A percentile compares a stretch with the other conserved stretches of the same genome.
Evolutionary conservation across 2,113 vertebrate genomes (phyloP).

Genomic region (Symphodus melops): DNA sequence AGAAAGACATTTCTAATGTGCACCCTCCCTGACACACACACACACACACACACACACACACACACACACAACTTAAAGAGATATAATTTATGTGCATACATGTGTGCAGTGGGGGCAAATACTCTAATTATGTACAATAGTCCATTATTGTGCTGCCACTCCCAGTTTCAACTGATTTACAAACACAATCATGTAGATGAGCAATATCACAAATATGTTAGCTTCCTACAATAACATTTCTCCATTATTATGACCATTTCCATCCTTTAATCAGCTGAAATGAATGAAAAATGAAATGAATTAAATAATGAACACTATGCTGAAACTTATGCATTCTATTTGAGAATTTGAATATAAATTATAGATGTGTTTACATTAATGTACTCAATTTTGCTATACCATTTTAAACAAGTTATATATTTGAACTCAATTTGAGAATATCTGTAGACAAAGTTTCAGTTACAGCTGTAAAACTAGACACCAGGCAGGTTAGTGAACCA

Average conservation of each 20-base stretch:
- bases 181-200: conserved; percentile 19
- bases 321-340: no score
- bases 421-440: no score
- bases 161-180: conserved; percentile 29
- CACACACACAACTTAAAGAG: conserved; percentile 12
- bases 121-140: conserved; percentile 25
- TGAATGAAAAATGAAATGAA: neutral
- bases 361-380: no score
- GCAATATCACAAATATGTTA: neutral
- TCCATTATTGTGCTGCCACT: conserved; percentile 40
- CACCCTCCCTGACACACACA: conserved; percentile 29
- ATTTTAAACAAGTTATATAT: no score
- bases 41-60: conserved; percentile 19
- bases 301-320: no score
- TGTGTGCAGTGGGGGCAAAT: conserved; percentile 28
- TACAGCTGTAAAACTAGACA: neutral
- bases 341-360: no score
- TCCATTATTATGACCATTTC: neutral
- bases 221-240: neutral
- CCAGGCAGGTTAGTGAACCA: neutral
- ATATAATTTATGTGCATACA: conserved; percentile 34
- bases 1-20: conserved; percentile 69
- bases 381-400: no score
- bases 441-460: neutral
- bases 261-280: neutral